Conservation (phyloP, 1,140 invertebrate genomes). For the Acyrthosiphon pisum region DNA sequence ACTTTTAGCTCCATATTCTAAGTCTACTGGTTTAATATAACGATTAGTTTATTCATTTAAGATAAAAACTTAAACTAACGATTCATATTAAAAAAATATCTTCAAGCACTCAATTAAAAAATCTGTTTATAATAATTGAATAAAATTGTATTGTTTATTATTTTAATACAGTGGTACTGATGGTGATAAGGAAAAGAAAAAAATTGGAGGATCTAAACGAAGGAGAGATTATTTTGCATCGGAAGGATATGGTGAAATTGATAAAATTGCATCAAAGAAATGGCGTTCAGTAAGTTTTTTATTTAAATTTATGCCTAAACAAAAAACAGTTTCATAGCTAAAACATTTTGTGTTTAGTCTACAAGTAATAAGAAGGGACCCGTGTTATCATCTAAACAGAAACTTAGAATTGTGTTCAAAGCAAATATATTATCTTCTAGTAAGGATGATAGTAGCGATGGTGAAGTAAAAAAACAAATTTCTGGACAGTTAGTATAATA, state of each 20-base stretch:
- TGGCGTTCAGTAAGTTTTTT: slow-evolving; percentile 61
- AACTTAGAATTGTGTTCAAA: slow-evolving; percentile 89
- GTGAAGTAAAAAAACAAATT: slow-evolving; percentile 69
- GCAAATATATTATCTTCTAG: slow-evolving; percentile 95
- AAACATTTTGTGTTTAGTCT: slow-evolving; percentile 29
- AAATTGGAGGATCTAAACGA: slow-evolving; percentile 54
- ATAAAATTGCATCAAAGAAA: slow-evolving; percentile 65
- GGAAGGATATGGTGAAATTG: slow-evolving; percentile 71
- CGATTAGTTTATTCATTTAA: no score
- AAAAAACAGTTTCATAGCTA: background rate
- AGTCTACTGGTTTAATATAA: no score
- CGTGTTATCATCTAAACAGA: slow-evolving; percentile 76
- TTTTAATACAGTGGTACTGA: slow-evolving; percentile 21
- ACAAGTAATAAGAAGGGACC: slow-evolving; percentile 40
- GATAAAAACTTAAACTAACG: no score
- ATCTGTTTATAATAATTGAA: background rate
- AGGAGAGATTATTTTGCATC: slow-evolving; percentile 59
- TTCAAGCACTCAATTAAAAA: background rate
- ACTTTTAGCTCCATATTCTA: no score
- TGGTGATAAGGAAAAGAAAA: slow-evolving; percentile 52
- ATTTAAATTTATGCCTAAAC: background rate
- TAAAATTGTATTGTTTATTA: background rate
- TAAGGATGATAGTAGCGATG: slow-evolving; percentile 84
- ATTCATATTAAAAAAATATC: no score
- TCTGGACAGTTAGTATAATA: slow-evolving; percentile 66